phyloP scores from a whole-genome alignment of 2,888 invertebrate genomes.

The Catotricha subobsoleta region DNA sequence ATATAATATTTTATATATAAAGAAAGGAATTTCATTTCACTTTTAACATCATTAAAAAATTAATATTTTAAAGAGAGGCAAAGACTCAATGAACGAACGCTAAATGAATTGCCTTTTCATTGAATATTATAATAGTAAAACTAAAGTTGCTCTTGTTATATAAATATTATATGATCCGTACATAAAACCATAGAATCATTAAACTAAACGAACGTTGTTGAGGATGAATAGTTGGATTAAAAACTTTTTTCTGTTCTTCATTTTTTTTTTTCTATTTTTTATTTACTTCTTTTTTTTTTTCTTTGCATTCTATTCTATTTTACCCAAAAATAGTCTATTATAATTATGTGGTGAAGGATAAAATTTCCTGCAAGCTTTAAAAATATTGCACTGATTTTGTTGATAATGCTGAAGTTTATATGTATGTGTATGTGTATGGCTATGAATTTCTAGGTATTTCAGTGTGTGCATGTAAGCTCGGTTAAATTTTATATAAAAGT shows the following conservation, averaged over 20 bases:
- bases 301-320: too few relatives aligned
- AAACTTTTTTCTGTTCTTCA: neutral
- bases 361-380: too few relatives aligned
- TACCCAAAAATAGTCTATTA: too few relatives aligned
- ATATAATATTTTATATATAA: neutral
- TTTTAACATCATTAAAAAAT: constrained; percentile 2
- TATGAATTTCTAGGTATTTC: too few relatives aligned
- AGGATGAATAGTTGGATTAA: constrained; percentile 7
- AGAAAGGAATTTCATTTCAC: constrained; percentile 1
- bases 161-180: neutral
- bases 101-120: constrained; percentile 3
- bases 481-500: too few relatives aligned
- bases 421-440: too few relatives aligned
- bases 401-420: too few relatives aligned
- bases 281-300: neutral
- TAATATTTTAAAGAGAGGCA: neutral
- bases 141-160: neutral
- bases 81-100: neutral
- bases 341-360: too few relatives aligned
- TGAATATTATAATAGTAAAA: neutral
- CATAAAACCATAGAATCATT: constrained; percentile 4
- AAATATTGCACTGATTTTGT: too few relatives aligned
- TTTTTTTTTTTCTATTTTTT: neutral
- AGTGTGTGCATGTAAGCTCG: too few relatives aligned
- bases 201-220: constrained; percentile 6